A percentile compares a stretch with the other conserved stretches of the same genome.
These are phyloP conservation scores for Catocala nupta DNA, from an alignment of 2,888 invertebrate genomes.

Conservation along the genomic window DNA sequence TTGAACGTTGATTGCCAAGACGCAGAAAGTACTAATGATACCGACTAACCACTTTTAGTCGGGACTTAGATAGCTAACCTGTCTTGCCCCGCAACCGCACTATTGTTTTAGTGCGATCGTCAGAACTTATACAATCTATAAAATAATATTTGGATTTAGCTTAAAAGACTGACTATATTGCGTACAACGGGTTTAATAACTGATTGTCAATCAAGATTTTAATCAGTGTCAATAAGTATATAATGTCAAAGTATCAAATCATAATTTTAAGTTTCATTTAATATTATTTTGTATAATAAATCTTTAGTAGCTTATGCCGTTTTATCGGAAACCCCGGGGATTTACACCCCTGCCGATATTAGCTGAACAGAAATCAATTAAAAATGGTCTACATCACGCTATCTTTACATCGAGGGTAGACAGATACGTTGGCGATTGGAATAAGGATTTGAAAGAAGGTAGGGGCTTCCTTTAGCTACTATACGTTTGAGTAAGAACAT, in stretches of 20 bases:
- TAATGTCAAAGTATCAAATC: background rate
- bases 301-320: slow-evolving; percentile 67
- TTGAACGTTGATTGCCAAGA: too few species aligned
- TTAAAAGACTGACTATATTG: too few species aligned
- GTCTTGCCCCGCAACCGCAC: too few species aligned
- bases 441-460: slow-evolving; percentile 82
- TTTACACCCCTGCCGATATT: slow-evolving; percentile 69
- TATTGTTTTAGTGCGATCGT: too few species aligned
- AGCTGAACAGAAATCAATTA: slow-evolving; percentile 80
- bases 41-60: too few species aligned
- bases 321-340: slow-evolving; percentile 75
- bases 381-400: slow-evolving; percentile 86
- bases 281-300: slow-evolving; percentile 10
- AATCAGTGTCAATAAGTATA: background rate
- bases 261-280: slow-evolving; percentile 9
- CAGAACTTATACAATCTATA: too few species aligned
- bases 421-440: slow-evolving; percentile 89
- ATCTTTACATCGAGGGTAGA: slow-evolving; percentile 85
- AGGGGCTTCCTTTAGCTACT: background rate
- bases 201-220: background rate
- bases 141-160: too few species aligned
- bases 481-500: too few species aligned
- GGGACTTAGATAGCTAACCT: too few species aligned
- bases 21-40: too few species aligned
- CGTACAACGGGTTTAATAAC: too few species aligned